Evolutionary conservation across 1,140 invertebrate species (phyloP).

Genomic region (Solenopsis invicta): DNA sequence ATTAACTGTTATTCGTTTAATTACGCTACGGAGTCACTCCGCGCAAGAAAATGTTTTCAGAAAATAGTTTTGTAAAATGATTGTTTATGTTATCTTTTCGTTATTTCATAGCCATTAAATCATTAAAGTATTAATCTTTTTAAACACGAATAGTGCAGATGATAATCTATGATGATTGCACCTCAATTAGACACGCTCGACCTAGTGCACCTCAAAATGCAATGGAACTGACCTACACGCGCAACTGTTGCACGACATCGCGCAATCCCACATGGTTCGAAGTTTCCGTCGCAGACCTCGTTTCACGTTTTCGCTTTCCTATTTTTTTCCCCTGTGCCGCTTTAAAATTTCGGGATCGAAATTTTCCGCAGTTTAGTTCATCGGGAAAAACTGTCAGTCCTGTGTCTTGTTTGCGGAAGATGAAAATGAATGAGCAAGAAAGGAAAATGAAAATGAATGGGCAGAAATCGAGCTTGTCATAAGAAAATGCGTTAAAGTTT

Average conservation of each 20-base stretch:
- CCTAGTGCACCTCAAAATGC: background rate
- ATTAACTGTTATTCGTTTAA: background rate
- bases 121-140: background rate
- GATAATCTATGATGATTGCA: constrained; percentile 36
- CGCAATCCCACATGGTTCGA: constrained; percentile 13
- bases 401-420: constrained; percentile 19
- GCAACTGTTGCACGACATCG: constrained; percentile 71
- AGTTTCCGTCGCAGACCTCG: constrained; percentile 17
- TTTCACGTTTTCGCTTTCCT: background rate
- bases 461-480: constrained; percentile 34
- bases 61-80: background rate
- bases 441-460: constrained; percentile 59
- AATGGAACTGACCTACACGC: constrained; percentile 72
- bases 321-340: background rate
- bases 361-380: constrained; percentile 26
- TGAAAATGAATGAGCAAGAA: constrained; percentile 63
- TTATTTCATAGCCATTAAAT: background rate
- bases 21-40: background rate
- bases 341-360: constrained; percentile 40
- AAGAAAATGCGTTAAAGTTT: constrained; percentile 38
- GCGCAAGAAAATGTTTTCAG: background rate
- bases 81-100: background rate
- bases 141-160: background rate
- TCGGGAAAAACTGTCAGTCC: constrained; percentile 27
- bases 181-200: background rate